Conservation (phyloP, 2,113 vertebrate genomes). For the Periophthalmodon schlosseri region DNA sequence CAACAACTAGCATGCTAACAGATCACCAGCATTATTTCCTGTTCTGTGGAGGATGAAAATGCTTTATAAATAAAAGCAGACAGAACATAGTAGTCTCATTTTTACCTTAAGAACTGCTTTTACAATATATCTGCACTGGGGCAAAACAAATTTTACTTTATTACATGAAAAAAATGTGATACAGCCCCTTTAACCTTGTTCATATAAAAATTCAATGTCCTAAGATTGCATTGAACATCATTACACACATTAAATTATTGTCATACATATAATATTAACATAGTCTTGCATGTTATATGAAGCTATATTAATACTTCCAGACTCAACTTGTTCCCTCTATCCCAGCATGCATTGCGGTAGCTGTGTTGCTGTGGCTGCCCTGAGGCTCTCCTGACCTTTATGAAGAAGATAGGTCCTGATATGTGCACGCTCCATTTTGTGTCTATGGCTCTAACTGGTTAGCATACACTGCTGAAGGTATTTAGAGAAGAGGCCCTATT, state of each 20-base stretch:
- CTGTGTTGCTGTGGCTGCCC: slow-evolving; percentile 50
- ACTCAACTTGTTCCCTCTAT: slow-evolving; percentile 19
- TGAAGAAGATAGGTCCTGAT: slow-evolving; percentile 65
- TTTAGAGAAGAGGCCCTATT: neutral
- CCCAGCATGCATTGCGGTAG: slow-evolving; percentile 59
- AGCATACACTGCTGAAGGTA: slow-evolving; percentile 5
- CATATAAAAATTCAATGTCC: too few species aligned
- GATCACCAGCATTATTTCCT: too few species aligned
- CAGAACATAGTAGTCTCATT: too few species aligned
- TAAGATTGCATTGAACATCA: neutral
- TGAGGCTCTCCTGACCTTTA: slow-evolving; percentile 65
- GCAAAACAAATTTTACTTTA: too few species aligned
- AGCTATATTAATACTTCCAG: slow-evolving; percentile 37
- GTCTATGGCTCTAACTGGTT: slow-evolving; percentile 16
- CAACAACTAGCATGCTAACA: too few species aligned
- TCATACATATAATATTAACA: neutral
- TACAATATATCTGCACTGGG: too few species aligned
- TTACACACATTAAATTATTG: neutral
- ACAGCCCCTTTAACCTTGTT: too few species aligned
- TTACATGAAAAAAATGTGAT: too few species aligned
- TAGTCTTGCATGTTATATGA: neutral
- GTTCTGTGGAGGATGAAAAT: too few species aligned
- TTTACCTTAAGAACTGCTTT: too few species aligned
- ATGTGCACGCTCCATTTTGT: slow-evolving; percentile 45
- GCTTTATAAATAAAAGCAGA: too few species aligned